Conservation (phyloP, 1,140 invertebrate species). For the Drosophila dunni region DNA sequence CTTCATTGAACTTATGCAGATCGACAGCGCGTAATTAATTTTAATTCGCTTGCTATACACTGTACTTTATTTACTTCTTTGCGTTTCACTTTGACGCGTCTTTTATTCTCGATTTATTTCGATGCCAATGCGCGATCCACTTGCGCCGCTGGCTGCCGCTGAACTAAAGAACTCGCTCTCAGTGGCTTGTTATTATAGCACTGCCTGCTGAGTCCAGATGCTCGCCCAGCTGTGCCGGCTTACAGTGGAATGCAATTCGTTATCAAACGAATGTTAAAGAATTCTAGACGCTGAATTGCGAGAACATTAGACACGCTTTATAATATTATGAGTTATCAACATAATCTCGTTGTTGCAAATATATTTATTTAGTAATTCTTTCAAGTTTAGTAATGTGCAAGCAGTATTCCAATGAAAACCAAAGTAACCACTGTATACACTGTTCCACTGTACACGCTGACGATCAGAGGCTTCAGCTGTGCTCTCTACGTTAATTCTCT, state of each 20-base stretch:
- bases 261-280: background rate
- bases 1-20: constrained; percentile 80
- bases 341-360: too few species aligned
- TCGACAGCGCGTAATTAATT: constrained; percentile 73
- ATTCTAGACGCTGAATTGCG: background rate
- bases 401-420: background rate
- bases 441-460: background rate
- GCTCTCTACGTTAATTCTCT: background rate
- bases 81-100: constrained; percentile 43
- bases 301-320: constrained; percentile 2
- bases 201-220: constrained; percentile 36
- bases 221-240: constrained; percentile 48
- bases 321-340: too few species aligned
- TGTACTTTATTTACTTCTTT: constrained; percentile 68
- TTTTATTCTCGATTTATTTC: constrained; percentile 18
- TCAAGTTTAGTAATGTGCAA: too few species aligned
- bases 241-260: constrained; percentile 24
- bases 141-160: constrained; percentile 60
- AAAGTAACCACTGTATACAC: background rate
- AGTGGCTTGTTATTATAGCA: constrained; percentile 63
- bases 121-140: constrained; percentile 39
- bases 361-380: too few species aligned
- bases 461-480: background rate
- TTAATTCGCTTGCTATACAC: constrained; percentile 59
- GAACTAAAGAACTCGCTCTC: constrained; percentile 65